Percentiles rank a stretch among this genome's conserved stretches.
Conservation (phyloP, 2,113 vertebrate genomes). For the Diadophis punctatus region DNA sequence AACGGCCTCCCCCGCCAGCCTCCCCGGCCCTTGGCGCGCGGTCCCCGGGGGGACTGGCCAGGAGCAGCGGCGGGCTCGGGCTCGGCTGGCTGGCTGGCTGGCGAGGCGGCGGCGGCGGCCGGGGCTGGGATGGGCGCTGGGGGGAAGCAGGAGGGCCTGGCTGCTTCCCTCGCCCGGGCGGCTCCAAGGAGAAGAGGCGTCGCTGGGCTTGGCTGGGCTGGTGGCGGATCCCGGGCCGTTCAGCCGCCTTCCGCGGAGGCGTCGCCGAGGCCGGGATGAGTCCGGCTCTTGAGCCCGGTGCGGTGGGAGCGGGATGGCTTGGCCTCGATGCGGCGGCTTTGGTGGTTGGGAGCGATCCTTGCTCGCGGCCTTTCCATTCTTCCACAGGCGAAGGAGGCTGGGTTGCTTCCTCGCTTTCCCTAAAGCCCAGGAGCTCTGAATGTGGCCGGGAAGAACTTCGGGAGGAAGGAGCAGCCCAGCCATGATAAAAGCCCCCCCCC, state of each 20-base stretch:
- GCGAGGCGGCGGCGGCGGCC: too few relatives aligned
- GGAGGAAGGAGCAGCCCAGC: too few relatives aligned
- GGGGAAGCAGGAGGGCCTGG: neutral
- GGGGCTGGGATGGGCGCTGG: too few relatives aligned
- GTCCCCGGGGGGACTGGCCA: neutral
- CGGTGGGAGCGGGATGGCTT: neutral
- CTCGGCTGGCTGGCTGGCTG: too few relatives aligned
- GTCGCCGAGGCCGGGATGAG: too few relatives aligned
- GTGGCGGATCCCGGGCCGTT: neutral
- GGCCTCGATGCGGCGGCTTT: neutral
- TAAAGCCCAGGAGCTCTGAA: slow-evolving; percentile 21
- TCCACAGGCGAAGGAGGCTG: neutral
- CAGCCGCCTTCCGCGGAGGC: neutral
- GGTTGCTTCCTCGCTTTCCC: neutral
- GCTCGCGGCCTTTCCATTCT: neutral
- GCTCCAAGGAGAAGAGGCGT: neutral
- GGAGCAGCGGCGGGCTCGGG: neutral
- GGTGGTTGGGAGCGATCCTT: neutral
- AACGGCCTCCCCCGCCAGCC: neutral
- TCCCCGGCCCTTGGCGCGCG: neutral
- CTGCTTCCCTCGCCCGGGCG: neutral
- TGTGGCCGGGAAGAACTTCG: slow-evolving; percentile 26
- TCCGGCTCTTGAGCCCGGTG: neutral
- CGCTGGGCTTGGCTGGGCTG: neutral
- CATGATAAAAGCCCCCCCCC: neutral